A percentile compares a stretch with the other conserved stretches of the same genome.
These are phyloP conservation scores for Orthonevra nobilis DNA, from an alignment of 2,888 invertebrate genomes.

Conservation along the genomic window DNA sequence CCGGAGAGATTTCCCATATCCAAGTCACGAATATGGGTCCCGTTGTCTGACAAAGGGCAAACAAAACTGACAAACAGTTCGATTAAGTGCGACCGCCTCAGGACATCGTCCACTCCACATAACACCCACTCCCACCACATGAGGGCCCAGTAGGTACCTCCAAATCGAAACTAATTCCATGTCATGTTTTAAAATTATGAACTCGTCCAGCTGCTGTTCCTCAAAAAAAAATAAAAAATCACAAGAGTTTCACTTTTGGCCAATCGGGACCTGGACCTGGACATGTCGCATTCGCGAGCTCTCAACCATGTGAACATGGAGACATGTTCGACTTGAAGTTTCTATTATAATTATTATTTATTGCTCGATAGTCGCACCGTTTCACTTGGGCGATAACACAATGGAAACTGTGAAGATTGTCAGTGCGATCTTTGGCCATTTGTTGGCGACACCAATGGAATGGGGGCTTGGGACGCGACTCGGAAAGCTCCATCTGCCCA, in stretches of 20 bases:
- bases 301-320: conserved; percentile 24
- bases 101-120: conserved; percentile 45
- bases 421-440: conserved; percentile 19
- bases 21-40: conserved; percentile 47
- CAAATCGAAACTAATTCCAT: conserved; percentile 45
- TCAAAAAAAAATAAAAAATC: not conserved
- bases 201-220: conserved; percentile 9
- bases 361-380: conserved; percentile 36
- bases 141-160: conserved; percentile 28
- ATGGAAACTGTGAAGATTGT: conserved; percentile 36
- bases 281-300: conserved; percentile 8
- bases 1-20: conserved; percentile 15
- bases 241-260: conserved; percentile 54
- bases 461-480: conserved; percentile 20
- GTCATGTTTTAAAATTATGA: conserved; percentile 41
- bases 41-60: conserved; percentile 35
- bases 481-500: conserved; percentile 63
- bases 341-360: conserved; percentile 65
- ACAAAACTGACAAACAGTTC: conserved; percentile 19
- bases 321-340: conserved; percentile 46
- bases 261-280: conserved; percentile 19
- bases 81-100: conserved; percentile 31
- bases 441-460: conserved; percentile 50
- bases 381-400: conserved; percentile 56
- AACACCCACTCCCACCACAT: conserved; percentile 53